Conservation (phyloP, 2,797 vertebrate species). For the Picus viridis region DNA sequence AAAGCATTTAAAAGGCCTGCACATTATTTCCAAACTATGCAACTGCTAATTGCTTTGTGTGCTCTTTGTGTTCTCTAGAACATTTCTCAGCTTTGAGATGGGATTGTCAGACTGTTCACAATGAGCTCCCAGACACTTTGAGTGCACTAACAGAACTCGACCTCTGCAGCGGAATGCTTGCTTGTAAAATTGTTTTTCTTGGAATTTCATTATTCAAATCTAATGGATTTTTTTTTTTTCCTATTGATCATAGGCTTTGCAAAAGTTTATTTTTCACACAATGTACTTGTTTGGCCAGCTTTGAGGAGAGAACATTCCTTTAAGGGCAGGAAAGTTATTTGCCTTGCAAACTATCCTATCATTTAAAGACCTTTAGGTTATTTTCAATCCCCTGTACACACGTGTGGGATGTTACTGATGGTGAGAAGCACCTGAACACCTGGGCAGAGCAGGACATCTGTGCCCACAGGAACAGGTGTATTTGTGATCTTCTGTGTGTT, state of each 20-base stretch:
- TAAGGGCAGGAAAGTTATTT: conserved; percentile 12
- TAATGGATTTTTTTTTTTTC: conserved; percentile 15
- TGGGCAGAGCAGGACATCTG: neutral
- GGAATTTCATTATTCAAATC: conserved; percentile 47
- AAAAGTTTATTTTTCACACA: conserved; percentile 55
- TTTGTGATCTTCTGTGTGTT: neutral
- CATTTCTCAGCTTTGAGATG: conserved; percentile 20
- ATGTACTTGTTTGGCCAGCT: conserved; percentile 25
- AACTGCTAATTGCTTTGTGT: neutral
- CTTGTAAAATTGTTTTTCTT: conserved; percentile 59
- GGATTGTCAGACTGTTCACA: conserved; percentile 10
- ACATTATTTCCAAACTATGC: neutral
- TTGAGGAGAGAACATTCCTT: conserved; percentile 49
- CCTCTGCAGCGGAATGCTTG: conserved; percentile 27
- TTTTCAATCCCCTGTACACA: neutral
- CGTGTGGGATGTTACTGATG: neutral
- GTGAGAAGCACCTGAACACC: neutral
- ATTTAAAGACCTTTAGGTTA: neutral
- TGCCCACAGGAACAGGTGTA: neutral
- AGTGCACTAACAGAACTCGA: conserved; percentile 24
- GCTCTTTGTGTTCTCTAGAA: neutral
- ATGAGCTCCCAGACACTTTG: neutral
- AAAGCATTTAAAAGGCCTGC: neutral
- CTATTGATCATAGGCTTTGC: conserved; percentile 51
- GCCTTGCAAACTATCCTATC: conserved; percentile 2